Conservation (phyloP, 2,797 vertebrate genomes). For the Syncerus caffer region DNA sequence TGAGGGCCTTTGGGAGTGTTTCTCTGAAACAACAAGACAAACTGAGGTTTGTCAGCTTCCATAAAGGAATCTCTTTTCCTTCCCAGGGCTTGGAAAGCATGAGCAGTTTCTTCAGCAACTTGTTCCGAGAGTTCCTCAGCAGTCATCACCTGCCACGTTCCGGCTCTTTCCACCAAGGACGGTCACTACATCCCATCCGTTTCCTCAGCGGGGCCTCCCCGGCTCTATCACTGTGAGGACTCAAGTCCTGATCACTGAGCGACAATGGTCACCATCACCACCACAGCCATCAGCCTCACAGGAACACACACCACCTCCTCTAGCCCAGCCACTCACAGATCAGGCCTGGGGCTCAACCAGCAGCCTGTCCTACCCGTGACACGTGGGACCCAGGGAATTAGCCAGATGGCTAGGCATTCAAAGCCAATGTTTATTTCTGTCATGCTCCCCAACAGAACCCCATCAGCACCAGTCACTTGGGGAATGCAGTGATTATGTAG, state of each 20-base stretch:
- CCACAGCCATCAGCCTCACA: neutral
- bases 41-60: neutral
- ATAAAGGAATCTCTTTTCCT: neutral
- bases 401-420: neutral
- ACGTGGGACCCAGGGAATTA: neutral
- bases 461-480: neutral
- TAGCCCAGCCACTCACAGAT: too few species aligned
- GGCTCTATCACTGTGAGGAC: neutral
- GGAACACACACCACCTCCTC: neutral
- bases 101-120: neutral
- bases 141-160: neutral
- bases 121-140: neutral
- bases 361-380: neutral
- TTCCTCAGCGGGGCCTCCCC: neutral
- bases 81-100: neutral
- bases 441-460: neutral
- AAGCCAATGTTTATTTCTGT: neutral
- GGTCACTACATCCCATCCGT: neutral
- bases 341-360: neutral
- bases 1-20: neutral
- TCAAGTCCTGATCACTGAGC: neutral
- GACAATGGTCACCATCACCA: neutral
- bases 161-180: fast-evolving
- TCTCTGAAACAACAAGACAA: neutral
- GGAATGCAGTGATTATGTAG: neutral